These are phyloP conservation scores for Oxytorus armatus DNA, from an alignment of 2,888 invertebrate genomes.

Conservation along the genomic window DNA sequence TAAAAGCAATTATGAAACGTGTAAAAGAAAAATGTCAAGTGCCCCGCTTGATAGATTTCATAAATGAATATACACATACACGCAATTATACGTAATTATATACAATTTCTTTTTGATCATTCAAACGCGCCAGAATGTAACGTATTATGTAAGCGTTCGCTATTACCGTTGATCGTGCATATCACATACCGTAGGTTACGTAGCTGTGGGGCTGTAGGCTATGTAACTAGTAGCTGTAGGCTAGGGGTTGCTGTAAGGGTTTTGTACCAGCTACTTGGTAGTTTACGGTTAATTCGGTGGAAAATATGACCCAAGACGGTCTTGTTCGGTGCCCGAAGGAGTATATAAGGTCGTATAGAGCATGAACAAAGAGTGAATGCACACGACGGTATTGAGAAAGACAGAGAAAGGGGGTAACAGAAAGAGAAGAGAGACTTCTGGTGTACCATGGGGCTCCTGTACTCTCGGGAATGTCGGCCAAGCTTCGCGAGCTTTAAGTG, in stretches of 20 bases:
- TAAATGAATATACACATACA: too few relatives aligned
- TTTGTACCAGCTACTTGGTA: constrained; percentile 31
- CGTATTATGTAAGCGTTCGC: constrained; percentile 8
- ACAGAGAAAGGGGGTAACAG: constrained; percentile 4
- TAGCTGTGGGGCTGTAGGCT: too few relatives aligned
- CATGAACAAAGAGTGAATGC: constrained; percentile 7
- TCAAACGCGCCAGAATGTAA: neutral
- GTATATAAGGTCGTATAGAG: constrained; percentile 1
- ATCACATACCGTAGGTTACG: constrained; percentile 42
- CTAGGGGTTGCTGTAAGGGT: too few relatives aligned
- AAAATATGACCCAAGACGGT: constrained; percentile 62
- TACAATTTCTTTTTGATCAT: constrained; percentile 10
- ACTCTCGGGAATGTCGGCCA: constrained; percentile 64
- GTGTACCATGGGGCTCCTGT: constrained; percentile 46
- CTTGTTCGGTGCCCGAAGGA: constrained; percentile 28
- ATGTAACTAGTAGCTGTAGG: too few relatives aligned
- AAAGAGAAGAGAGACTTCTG: constrained; percentile 41
- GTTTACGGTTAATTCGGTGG: constrained; percentile 59
- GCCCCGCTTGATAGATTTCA: neutral
- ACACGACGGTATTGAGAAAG: constrained; percentile 16
- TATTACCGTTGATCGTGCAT: constrained; percentile 53
- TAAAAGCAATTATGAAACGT: too few relatives aligned
- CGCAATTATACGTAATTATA: too few relatives aligned
- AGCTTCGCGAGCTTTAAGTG: constrained; percentile 66
- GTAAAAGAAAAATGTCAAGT: neutral